Base-by-base conservation (phyloP, 1,140 invertebrate genomes). In the Chymomyza costata region DNA sequence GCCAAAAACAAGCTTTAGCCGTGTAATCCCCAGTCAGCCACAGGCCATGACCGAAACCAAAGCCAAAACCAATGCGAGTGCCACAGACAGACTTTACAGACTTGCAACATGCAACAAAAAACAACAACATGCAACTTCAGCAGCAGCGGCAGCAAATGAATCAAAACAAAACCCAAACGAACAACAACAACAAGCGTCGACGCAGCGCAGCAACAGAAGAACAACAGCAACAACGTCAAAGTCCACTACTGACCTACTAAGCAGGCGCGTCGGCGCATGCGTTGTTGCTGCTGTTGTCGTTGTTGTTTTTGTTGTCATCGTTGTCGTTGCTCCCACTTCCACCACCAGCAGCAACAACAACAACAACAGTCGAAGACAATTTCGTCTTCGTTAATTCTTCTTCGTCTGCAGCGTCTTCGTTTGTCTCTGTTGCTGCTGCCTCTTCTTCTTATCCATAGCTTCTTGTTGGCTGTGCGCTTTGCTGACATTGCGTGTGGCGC, bases 241-340 rank as follows among this genome's bases (percentile, higher is more conserved):
- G 65, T 67, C 80, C 80, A 83, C 80, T 76, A 83, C 80, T 83
- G 80, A 83, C 80, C 80, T 81, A 83, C 80, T 83, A 83, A 82
- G 55, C 59, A 56, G 59, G 30, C 65, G 39, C n/a, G n/a, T n/a
- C n/a, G 14, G 15, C 37, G 14, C 19, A 14, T 6, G 2, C 35
- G 15, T 38, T 17, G 35, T 6, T 17, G 15, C 10, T 17, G 15
- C 13, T 17, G 35, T 11, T 15, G 16, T 6, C 37, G 37, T 58
- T 41, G 30, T 35, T 43, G 37, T 53, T 43, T 53, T 58, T 51
- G 51, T 19, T 41, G 45, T 58, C 49, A 35, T 35, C 49, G 37
- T 53, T 43, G 45, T 58, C 57, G 51, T 19, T 41, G 45, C 57
- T 52, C 47, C 52, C 62, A 51, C 56, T 49, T 54, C 56, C 14